phyloP scores from a whole-genome alignment of 2,888 invertebrate species.

The Andrena flavipes region DNA sequence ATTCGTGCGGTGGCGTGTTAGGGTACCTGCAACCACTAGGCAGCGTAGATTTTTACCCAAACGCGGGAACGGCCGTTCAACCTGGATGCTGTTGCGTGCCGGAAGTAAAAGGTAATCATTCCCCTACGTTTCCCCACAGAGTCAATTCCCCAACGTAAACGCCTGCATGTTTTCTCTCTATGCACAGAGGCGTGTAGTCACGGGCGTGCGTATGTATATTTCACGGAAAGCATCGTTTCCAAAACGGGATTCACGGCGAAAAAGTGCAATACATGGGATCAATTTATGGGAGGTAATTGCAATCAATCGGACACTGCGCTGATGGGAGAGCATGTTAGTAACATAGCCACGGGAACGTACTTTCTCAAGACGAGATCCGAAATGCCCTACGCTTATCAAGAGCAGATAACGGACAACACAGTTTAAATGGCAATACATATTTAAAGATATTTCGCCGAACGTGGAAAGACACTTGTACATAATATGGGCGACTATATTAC shows the following conservation, averaged over 20 bases:
- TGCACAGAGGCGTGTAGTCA: constrained; percentile 85
- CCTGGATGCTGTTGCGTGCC: constrained; percentile 83
- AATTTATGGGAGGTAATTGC: constrained; percentile 78
- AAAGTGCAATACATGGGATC: constrained; percentile 82
- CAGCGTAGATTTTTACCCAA: constrained; percentile 84
- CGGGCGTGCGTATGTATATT: constrained; percentile 84
- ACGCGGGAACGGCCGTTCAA: constrained; percentile 83
- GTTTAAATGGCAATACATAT: constrained; percentile 43
- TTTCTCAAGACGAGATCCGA: constrained; percentile 80
- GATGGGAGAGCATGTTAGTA: constrained; percentile 81
- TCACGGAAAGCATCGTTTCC: constrained; percentile 85
- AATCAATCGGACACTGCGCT: constrained; percentile 62
- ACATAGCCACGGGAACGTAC: constrained; percentile 77
- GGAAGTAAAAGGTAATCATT: constrained; percentile 79
- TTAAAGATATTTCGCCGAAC: not conserved
- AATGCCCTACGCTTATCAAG: constrained; percentile 76
- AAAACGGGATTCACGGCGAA: constrained; percentile 80
- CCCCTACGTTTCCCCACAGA: not conserved
- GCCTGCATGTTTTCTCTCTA: not conserved
- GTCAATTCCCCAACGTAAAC: not conserved
- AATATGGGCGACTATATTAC: constrained; percentile 20
- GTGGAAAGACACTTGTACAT: not conserved
- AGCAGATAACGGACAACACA: constrained; percentile 62
- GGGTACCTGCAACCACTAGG: constrained; percentile 82
- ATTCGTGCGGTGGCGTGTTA: constrained; percentile 84